Evolutionary conservation across 2,113 vertebrate species (phyloP).

Genomic region (Xiphophorus couchianus): DNA sequence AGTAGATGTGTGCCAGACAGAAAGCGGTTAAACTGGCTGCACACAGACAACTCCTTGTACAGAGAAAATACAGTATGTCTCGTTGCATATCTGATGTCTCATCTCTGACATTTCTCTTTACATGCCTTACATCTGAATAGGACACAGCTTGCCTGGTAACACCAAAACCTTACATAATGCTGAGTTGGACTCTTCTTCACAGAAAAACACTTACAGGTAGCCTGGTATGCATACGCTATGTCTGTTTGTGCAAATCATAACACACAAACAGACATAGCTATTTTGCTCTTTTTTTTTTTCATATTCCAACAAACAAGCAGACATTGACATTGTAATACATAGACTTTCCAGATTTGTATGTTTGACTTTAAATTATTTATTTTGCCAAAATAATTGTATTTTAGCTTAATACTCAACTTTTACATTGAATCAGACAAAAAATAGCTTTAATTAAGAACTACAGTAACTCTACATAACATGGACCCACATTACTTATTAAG

Average conservation of each 20-base stretch:
- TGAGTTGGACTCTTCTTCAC: not conserved
- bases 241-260: not conserved
- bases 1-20: not conserved
- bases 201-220: not conserved
- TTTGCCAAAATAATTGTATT: not conserved
- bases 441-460: not conserved
- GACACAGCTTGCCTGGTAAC: not conserved
- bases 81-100: not conserved
- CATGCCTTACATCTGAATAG: not conserved
- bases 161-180: constrained; percentile 22
- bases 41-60: not conserved
- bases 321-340: not conserved
- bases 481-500: not conserved
- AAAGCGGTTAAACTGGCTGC: constrained; percentile 7
- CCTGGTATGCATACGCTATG: too few relatives aligned
- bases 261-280: not conserved
- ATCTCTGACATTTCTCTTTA: not conserved
- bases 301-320: not conserved
- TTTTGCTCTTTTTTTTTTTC: too few relatives aligned
- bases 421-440: not conserved
- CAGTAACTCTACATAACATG: not conserved
- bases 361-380: not conserved
- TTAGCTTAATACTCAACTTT: not conserved
- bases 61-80: not conserved
- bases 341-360: not conserved